Evolutionary conservation across 2,113 vertebrate species (phyloP).

Genomic region (Microtus richardsoni): DNA sequence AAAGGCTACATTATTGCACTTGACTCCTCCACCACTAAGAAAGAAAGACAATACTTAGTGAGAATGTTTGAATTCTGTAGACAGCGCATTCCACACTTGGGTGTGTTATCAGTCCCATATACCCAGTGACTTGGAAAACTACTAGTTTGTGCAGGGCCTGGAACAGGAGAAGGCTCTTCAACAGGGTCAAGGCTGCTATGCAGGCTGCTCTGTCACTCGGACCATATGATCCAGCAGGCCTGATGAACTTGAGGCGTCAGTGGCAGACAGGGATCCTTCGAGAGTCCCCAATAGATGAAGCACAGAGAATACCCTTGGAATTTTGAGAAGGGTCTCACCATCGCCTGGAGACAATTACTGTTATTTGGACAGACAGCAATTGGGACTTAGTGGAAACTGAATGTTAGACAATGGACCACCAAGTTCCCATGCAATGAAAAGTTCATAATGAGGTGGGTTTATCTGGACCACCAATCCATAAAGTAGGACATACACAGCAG

Average conservation of each 20-base stretch:
- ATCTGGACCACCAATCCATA: background rate
- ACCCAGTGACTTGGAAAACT: background rate
- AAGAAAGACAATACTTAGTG: background rate
- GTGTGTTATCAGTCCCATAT: background rate
- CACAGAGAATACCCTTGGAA: background rate
- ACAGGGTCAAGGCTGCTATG: no score
- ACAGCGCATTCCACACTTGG: background rate
- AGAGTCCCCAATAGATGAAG: background rate
- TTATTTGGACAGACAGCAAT: background rate
- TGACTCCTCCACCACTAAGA: background rate
- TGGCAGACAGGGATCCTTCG: background rate
- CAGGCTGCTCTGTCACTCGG: background rate
- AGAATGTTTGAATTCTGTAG: background rate
- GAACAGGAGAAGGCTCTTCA: background rate
- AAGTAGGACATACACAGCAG: background rate
- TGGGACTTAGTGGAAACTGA: background rate
- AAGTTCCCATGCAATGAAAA: background rate
- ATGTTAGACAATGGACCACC: background rate
- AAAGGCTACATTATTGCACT: background rate
- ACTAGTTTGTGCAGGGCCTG: background rate
- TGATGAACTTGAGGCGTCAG: background rate
- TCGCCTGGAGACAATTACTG: background rate
- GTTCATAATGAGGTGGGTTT: background rate
- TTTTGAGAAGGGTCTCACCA: background rate
- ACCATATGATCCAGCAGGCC: background rate